Evolutionary conservation across 2,113 vertebrate genomes (phyloP).

Genomic region (Petromus typicus): DNA sequence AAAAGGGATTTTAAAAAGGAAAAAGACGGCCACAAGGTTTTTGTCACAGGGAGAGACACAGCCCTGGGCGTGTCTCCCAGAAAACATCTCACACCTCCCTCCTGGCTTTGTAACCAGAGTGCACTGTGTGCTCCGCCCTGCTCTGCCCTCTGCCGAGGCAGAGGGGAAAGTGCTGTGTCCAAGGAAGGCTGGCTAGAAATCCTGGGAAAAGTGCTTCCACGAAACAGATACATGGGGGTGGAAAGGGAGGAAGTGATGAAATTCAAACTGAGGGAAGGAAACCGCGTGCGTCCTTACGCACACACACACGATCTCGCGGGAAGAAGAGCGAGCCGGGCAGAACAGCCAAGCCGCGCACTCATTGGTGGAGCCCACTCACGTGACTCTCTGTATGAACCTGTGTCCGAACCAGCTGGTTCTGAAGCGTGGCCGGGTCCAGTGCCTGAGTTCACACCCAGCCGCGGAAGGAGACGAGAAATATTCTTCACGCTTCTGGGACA

Average conservation of each 20-base stretch:
- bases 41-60: neutral
- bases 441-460: neutral
- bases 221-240: neutral
- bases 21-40: neutral
- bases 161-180: neutral
- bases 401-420: neutral
- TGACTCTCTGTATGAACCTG: neutral
- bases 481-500: neutral
- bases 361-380: neutral
- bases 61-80: neutral
- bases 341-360: neutral
- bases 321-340: neutral
- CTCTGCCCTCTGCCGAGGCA: neutral
- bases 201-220: neutral
- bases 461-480: neutral
- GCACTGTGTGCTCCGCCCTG: neutral
- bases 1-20: too few species aligned
- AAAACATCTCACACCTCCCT: constrained; percentile 35
- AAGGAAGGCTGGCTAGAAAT: neutral
- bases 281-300: neutral
- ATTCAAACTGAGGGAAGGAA: neutral
- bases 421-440: neutral
- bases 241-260: neutral
- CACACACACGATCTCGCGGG: neutral
- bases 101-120: neutral